Base-by-base conservation (phyloP, 2,113 vertebrate species). In the Acrocephalus arundinaceus region DNA sequence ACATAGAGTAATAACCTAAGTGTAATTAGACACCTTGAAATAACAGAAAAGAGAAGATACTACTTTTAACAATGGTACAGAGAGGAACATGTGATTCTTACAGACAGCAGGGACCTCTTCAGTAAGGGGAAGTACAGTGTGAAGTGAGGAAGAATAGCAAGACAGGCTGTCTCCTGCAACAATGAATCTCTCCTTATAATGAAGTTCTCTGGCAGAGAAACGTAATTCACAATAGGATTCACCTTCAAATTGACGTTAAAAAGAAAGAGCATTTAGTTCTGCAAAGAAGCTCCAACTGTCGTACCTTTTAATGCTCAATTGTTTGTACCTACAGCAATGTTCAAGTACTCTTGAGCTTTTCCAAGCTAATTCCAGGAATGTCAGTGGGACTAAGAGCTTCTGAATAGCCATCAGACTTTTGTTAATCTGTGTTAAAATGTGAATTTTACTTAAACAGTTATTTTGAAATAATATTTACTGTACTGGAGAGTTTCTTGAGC, bases 231-330 rank as follows among this genome's bases (percentile, higher is more conserved):
- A 77, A 39, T 59, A 91, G 67, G 15, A 70, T 73, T 90, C 78
- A 86, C 43, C 59, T 90, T 93, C 73, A 89, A 74, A 90, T 21
- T 89, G 57, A 93, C 59, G 27, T 90, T 87, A 90, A 70, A 87
- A 73, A 61, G 33, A 80, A 86, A 39, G 37, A 87, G 31, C 48
- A 37, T 85, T 85, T 79, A 49, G 23, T 49, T 93, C 52, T 59
- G 55, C 35, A 87, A 92, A 76, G 43, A 55, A 55, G 20, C 25
- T 85, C 37, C 37, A 79, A 48, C 45, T 83, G 13, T 81, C 31
- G 39, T 65, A 65, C 18, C 20, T 90, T 96, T 85, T 87, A 63
- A 72, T 49, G 16, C 66, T 87, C 30, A 65, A 76, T 49, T 58
- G 28, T 93, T 89, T 70, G 49, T 58, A 90, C 33, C 37, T 76